Evolutionary conservation across 1,140 invertebrate genomes (phyloP).

Genomic region (Berghia stephanieae): DNA sequence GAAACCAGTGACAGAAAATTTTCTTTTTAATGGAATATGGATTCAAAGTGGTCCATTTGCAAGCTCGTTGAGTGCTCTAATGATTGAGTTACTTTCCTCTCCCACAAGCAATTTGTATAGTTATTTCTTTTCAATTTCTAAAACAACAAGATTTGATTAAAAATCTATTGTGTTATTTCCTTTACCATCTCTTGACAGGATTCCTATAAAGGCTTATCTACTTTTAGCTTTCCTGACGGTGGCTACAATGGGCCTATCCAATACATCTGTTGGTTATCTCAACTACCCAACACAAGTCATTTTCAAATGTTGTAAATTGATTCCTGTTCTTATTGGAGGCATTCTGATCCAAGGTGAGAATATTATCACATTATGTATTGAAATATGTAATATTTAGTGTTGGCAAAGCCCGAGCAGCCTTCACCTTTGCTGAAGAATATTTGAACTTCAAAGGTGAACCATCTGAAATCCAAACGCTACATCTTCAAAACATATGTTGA

Average conservation of each 20-base stretch:
- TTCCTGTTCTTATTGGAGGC: constrained; percentile 92
- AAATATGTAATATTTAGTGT: neutral
- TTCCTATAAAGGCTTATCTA: constrained; percentile 83
- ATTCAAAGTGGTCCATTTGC: too few species aligned
- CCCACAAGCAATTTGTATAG: too few species aligned
- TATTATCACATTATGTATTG: neutral
- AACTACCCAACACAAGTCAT: constrained; percentile 83
- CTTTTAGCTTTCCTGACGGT: constrained; percentile 87
- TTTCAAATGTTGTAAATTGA: constrained; percentile 88
- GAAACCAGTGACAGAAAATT: too few species aligned
- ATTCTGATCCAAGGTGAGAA: constrained; percentile 83
- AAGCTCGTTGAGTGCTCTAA: too few species aligned
- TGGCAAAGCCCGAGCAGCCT: neutral
- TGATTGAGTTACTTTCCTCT: too few species aligned
- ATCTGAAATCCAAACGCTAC: too few species aligned
- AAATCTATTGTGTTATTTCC: too few species aligned
- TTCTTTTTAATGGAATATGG: too few species aligned
- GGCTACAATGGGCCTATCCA: constrained; percentile 95
- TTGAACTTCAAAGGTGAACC: neutral
- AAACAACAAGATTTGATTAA: too few species aligned
- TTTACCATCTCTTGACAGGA: too few species aligned
- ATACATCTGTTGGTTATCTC: constrained; percentile 92
- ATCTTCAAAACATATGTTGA: too few species aligned
- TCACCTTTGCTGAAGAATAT: neutral
- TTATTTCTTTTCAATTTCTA: constrained; percentile 14